phyloP scores from a whole-genome alignment of 2,113 vertebrate genomes.

The Catharus bicknelli region DNA sequence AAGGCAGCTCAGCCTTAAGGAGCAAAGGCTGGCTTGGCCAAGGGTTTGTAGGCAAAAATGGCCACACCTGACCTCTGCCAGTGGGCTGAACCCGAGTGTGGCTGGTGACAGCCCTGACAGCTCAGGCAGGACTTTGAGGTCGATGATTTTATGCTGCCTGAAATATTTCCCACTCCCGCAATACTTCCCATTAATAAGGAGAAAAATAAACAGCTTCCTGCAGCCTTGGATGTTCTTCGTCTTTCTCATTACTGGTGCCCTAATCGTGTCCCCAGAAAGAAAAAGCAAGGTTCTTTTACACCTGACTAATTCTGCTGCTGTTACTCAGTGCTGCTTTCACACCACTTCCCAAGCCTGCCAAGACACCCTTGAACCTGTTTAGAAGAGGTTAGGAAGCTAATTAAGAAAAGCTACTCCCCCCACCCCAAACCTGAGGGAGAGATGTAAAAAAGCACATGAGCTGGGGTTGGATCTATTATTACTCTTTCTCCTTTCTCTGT shows the following conservation, averaged over 20 bases:
- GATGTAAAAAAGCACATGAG: neutral
- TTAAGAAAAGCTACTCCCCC: conserved; percentile 61
- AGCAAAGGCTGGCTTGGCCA: neutral
- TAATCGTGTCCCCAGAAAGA: conserved; percentile 19
- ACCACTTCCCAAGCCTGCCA: conserved; percentile 45
- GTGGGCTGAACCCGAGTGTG: neutral
- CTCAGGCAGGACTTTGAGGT: neutral
- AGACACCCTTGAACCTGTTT: conserved; percentile 68
- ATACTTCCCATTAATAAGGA: neutral
- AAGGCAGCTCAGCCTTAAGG: neutral
- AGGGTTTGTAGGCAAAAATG: neutral
- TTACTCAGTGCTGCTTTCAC: conserved; percentile 59
- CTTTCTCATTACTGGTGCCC: conserved; percentile 37
- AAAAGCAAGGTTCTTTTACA: conserved; percentile 51
- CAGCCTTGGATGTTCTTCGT: conserved; percentile 34
- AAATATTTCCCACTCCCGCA: neutral
- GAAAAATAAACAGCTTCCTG: neutral
- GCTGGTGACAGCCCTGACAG: neutral
- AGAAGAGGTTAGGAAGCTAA: conserved; percentile 70
- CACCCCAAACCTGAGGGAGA: conserved; percentile 25
- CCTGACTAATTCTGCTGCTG: conserved; percentile 48
- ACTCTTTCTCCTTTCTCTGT: neutral
- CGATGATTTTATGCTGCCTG: neutral
- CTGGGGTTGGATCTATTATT: conserved; percentile 18
- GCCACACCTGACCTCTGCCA: neutral